phyloP scores from a whole-genome alignment of 2,797 vertebrate species.

The Melanotaenia maccullochi region DNA sequence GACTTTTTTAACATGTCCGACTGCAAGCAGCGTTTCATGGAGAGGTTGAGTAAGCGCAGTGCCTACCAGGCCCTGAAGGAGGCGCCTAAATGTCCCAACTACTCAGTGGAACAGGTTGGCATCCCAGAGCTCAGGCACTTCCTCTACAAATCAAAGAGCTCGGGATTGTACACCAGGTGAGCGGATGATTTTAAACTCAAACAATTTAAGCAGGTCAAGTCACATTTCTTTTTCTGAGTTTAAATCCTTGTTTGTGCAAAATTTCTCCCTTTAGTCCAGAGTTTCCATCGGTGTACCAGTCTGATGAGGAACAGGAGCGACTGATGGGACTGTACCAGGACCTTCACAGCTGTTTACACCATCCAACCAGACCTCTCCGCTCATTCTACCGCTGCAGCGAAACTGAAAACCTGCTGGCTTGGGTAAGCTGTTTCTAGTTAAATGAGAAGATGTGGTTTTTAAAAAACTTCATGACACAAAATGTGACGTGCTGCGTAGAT shows the following conservation, averaged over 20 bases:
- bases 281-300: slow-evolving; percentile 88
- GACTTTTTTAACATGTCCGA: slow-evolving; percentile 96
- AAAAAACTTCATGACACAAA: too few species aligned
- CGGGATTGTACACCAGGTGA: slow-evolving; percentile 96
- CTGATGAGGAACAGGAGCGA: slow-evolving; percentile 89
- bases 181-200: background rate
- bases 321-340: slow-evolving; percentile 93
- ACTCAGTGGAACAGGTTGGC: slow-evolving; percentile 90
- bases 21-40: slow-evolving; percentile 94
- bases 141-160: slow-evolving; percentile 98
- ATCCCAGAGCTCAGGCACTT: slow-evolving; percentile 96
- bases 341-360: slow-evolving; percentile 94
- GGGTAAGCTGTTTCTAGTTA: slow-evolving; percentile 82
- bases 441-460: too few species aligned
- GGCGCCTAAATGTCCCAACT: slow-evolving; percentile 87
- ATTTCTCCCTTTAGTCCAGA: slow-evolving; percentile 84
- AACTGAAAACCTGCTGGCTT: slow-evolving; percentile 92
- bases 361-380: slow-evolving; percentile 90
- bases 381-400: slow-evolving; percentile 91
- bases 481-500: too few species aligned
- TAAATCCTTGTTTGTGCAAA: background rate
- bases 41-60: slow-evolving; percentile 90
- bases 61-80: slow-evolving; percentile 88
- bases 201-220: too few species aligned
- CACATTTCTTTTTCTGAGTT: background rate